A percentile compares a stretch with the other conserved stretches of the same genome.
Evolutionary conservation across 2,888 invertebrate genomes (phyloP).

Genomic region (Drosophila cognata): DNA sequence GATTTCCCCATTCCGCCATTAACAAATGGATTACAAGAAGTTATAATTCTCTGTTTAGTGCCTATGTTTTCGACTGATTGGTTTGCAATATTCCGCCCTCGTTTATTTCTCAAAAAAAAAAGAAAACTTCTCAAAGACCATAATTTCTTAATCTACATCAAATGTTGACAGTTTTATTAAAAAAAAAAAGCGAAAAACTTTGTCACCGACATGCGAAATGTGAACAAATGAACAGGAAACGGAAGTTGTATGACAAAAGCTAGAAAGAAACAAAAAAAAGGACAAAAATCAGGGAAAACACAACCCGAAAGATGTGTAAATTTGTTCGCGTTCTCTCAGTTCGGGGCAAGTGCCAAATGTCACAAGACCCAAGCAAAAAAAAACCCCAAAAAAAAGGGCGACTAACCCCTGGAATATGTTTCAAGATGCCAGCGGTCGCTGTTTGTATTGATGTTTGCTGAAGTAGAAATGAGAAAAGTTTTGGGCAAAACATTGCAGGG

Average conservation of each 20-base stretch:
- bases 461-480: slow-evolving; percentile 81
- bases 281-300: slow-evolving; percentile 35
- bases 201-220: slow-evolving; percentile 67
- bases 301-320: slow-evolving; percentile 74
- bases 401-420: slow-evolving; percentile 53
- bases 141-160: slow-evolving; percentile 81
- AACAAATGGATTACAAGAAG: slow-evolving; percentile 14
- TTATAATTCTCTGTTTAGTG: neutral
- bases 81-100: slow-evolving; percentile 20
- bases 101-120: neutral
- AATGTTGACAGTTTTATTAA: slow-evolving; percentile 79
- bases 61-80: slow-evolving; percentile 22
- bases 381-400: slow-evolving; percentile 18
- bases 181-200: slow-evolving; percentile 50
- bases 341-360: slow-evolving; percentile 77
- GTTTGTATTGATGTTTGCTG: slow-evolving; percentile 75
- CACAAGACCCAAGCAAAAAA: slow-evolving; percentile 39
- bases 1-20: neutral
- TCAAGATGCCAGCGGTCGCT: slow-evolving; percentile 54
- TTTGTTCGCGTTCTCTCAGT: slow-evolving; percentile 51
- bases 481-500: slow-evolving; percentile 29
- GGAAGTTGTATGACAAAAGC: slow-evolving; percentile 74
- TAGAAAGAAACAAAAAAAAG: slow-evolving; percentile 23
- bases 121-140: slow-evolving; percentile 53
- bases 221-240: slow-evolving; percentile 80